Evolutionary conservation across 2,888 invertebrate genomes (phyloP).

Genomic region (Myopa tessellatipennis): DNA sequence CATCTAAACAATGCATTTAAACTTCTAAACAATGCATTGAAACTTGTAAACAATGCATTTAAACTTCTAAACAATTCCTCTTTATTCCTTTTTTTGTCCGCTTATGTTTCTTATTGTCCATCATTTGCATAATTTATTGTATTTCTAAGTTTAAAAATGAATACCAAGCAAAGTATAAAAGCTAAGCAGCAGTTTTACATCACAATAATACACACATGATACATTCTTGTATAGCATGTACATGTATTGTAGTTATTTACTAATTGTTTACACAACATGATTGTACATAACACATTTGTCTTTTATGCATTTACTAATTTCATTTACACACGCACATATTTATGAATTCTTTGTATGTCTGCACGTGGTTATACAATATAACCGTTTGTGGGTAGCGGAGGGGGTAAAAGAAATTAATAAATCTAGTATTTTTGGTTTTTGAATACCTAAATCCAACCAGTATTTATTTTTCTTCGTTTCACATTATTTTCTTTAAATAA

Average conservation of each 20-base stretch:
- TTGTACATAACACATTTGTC: conserved; percentile 50
- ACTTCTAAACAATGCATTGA: too few species aligned
- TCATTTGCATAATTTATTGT: too few species aligned
- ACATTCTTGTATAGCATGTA: neutral
- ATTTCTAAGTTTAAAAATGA: neutral
- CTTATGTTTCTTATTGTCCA: neutral
- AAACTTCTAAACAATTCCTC: too few species aligned
- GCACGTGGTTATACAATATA: neutral
- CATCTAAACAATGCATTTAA: too few species aligned
- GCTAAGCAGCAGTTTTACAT: conserved; percentile 50
- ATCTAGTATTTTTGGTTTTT: neutral
- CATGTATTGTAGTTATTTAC: neutral
- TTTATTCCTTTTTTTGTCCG: too few species aligned
- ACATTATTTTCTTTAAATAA: too few species aligned
- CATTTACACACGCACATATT: neutral
- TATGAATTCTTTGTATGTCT: conserved; percentile 32
- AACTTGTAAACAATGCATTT: neutral
- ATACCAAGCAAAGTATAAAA: conserved; percentile 49
- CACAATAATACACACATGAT: conserved; percentile 39
- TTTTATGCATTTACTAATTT: conserved; percentile 18
- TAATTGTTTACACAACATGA: conserved; percentile 41
- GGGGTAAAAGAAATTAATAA: neutral
- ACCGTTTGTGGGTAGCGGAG: neutral
- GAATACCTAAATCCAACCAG: neutral
- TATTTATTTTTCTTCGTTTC: too few species aligned